Conservation (phyloP, 2,888 invertebrate species). For the Eupithecia insigniata region DNA sequence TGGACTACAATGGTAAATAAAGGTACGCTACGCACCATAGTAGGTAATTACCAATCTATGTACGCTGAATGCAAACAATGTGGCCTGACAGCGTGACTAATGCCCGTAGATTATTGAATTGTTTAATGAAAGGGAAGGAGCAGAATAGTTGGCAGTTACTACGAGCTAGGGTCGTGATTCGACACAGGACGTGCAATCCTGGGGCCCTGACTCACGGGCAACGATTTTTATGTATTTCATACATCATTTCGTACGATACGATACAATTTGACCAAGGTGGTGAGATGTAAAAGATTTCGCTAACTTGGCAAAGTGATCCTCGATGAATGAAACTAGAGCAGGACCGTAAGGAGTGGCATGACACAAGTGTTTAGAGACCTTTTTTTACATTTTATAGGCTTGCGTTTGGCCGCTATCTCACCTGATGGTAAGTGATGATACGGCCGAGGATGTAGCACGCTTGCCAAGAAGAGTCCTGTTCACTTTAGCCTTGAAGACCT, state of each 20-base stretch:
- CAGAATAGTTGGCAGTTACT: conserved; percentile 26
- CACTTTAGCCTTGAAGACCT: no score
- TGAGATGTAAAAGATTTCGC: no score
- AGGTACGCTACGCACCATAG: background rate
- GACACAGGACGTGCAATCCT: conserved; percentile 69
- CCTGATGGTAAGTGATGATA: no score
- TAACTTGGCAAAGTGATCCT: no score
- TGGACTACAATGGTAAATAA: conserved; percentile 2
- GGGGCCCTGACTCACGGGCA: conserved; percentile 4
- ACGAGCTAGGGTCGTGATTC: conserved; percentile 57
- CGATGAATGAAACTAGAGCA: no score
- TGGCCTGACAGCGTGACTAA: conserved; percentile 38
- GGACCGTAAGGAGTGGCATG: no score
- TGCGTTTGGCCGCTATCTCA: no score
- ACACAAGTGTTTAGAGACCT: no score
- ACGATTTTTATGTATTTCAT: background rate
- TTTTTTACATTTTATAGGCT: no score
- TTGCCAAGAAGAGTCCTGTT: no score
- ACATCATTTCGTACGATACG: background rate
- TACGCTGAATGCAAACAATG: conserved; percentile 32
- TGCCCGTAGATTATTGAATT: conserved; percentile 48
- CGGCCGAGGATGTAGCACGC: no score
- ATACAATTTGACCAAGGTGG: no score
- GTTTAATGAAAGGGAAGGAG: conserved; percentile 63
- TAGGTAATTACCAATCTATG: conserved; percentile 14